A percentile compares a stretch with the other conserved stretches of the same genome.
Conservation (phyloP, 2,113 vertebrate genomes). For the Acinonyx jubatus region DNA sequence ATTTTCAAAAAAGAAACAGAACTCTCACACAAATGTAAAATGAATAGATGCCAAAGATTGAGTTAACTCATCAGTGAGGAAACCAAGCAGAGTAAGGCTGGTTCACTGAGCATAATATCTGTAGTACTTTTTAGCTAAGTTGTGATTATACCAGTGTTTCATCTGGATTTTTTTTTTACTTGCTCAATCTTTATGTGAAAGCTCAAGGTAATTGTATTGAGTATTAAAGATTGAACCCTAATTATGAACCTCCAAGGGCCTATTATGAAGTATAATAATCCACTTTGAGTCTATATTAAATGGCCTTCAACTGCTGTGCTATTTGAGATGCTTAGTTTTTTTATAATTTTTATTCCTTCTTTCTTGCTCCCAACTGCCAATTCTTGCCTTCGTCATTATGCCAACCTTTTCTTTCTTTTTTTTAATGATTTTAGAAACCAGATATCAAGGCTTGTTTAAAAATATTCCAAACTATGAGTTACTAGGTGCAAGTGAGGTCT, state of each 20-base stretch:
- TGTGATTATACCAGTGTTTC: not conserved
- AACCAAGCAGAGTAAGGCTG: not conserved
- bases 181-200: constrained; percentile 57
- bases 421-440: constrained; percentile 19
- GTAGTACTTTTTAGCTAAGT: constrained; percentile 1
- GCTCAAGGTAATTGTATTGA: constrained; percentile 14
- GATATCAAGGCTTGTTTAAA: not conserved
- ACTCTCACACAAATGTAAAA: not conserved
- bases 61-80: not conserved
- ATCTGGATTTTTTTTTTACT: not conserved
- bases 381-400: constrained; percentile 22
- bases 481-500: not conserved
- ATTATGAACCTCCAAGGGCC: not conserved
- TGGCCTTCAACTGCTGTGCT: not conserved
- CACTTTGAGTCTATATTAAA: not conserved
- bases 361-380: constrained; percentile 25
- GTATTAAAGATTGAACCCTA: not conserved
- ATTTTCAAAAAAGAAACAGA: constrained; percentile 35
- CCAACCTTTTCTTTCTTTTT: not conserved
- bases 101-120: not conserved
- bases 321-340: not conserved
- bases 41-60: not conserved
- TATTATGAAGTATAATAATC: not conserved
- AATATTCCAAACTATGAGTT: not conserved
- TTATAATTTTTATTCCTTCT: not conserved